phyloP scores from a whole-genome alignment of 2,888 invertebrate genomes.

The Drosophila robusta region DNA sequence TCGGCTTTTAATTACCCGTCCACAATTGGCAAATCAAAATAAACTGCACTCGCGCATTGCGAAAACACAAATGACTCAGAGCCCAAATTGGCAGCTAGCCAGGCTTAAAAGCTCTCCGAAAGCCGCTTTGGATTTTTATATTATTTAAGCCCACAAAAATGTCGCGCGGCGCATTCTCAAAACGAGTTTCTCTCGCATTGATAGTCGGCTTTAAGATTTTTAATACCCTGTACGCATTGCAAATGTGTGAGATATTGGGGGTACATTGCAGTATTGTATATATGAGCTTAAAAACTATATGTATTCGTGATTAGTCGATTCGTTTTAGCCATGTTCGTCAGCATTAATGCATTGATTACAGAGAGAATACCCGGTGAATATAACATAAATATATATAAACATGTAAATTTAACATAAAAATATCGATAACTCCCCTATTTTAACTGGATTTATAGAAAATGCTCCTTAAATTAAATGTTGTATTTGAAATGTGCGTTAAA shows the following conservation, averaged over 20 bases:
- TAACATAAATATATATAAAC: no score
- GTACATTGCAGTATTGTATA: not conserved
- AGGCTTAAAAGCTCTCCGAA: slow-evolving; percentile 35
- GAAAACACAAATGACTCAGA: slow-evolving; percentile 68
- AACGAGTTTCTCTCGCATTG: slow-evolving; percentile 62
- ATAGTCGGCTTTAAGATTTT: slow-evolving; percentile 33
- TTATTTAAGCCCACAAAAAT: slow-evolving; percentile 64
- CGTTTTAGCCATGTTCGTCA: no score
- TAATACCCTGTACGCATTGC: slow-evolving; percentile 6
- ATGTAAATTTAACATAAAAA: no score
- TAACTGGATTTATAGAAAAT: no score
- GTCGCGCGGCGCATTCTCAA: slow-evolving; percentile 57
- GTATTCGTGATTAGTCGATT: no score
- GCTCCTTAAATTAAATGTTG: no score
- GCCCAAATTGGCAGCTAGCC: slow-evolving; percentile 23
- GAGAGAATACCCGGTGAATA: not conserved
- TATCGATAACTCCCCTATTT: no score
- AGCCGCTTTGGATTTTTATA: slow-evolving; percentile 21
- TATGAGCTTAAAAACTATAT: no score
- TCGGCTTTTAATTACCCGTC: slow-evolving; percentile 5
- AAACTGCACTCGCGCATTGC: slow-evolving; percentile 57
- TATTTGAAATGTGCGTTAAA: no score
- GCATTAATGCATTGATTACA: no score
- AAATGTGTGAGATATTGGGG: no score
- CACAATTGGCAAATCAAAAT: slow-evolving; percentile 23